Base-by-base conservation (phyloP, 2,113 vertebrate species). In the Chrysochloris asiatica region DNA sequence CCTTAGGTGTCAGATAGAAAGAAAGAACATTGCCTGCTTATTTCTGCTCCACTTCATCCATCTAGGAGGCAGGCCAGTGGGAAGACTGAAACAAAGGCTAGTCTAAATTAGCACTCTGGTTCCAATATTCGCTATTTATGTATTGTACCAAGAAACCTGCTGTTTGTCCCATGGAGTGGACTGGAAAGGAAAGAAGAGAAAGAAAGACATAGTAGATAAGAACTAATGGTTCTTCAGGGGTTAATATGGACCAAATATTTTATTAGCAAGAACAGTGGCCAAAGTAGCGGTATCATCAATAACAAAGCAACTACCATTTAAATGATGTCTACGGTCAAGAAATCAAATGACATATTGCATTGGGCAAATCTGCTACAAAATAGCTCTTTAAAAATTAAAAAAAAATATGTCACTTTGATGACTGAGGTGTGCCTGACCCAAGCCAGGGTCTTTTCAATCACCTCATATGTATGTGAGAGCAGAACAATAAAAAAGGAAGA, bases 71-170 rank as follows among this genome's bases (percentile, higher is more conserved):
- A 93, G 78, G 71, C 78, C 88, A 88, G 96, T 93, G 38, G 83
- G 75, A 79, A 94, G 78, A 82, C 79, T 89, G 7, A 73, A 91
- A 83, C 14, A 38, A 0, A 21, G 94, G 19, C 82, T 89, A 59
- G 47, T n/a, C 56, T 93, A 78, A 86, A 76, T 54, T 80, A 86
- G 59, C 56, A 82, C 87, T 72, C 94, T 52, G 69, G 0, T 38
- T 85, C 24, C 69, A 91, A 38, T 67, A 84, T 78, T 90, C 4
- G 24, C 14, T 95, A 93, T 94, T 96, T 95, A 96, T 92, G 86
- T 77, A 94, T 94, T 91, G 91, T 22, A 71, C 28, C 63, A 77
- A 82, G 87, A 47, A 88, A 80, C 83, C 88, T 93, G 45, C 67
- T 91, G 78, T 33, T 61, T 82, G 41, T n/a, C 43, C 76, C 30